Conservation (phyloP, 2,888 invertebrate species). For the Drosophila eohydei region DNA sequence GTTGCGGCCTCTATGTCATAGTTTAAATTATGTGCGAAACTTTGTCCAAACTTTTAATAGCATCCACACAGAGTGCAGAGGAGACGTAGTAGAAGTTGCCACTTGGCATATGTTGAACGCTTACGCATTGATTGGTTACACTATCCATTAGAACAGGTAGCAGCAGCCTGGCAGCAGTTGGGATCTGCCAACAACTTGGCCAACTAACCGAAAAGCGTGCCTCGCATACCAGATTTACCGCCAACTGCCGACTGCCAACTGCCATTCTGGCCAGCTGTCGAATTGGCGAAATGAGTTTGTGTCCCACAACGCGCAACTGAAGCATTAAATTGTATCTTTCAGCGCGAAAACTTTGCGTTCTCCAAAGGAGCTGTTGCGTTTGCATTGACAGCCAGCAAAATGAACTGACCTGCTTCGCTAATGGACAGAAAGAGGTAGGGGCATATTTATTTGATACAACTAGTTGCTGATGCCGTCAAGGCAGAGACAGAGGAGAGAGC, state of each 20-base stretch:
- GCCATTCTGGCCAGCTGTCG: slow-evolving; percentile 20
- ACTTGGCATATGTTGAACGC: slow-evolving; percentile 64
- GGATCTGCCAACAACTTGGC: slow-evolving; percentile 37
- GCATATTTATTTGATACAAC: slow-evolving; percentile 44
- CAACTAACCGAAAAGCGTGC: slow-evolving; percentile 62
- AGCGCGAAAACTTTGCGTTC: slow-evolving; percentile 46
- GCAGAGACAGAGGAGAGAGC: not conserved
- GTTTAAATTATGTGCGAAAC: slow-evolving; percentile 78
- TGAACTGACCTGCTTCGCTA: slow-evolving; percentile 35
- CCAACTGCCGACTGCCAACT: not conserved
- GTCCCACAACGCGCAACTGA: slow-evolving; percentile 59
- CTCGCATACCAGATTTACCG: slow-evolving; percentile 59
- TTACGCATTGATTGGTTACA: slow-evolving; percentile 72
- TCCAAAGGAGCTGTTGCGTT: slow-evolving; percentile 16
- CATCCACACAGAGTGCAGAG: slow-evolving; percentile 42
- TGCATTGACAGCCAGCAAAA: slow-evolving; percentile 51
- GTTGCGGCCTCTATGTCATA: slow-evolving; percentile 57
- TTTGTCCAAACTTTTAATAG: slow-evolving; percentile 78
- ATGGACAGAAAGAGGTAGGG: not conserved
- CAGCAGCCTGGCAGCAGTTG: slow-evolving; percentile 22
- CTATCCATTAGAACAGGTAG: slow-evolving; percentile 52
- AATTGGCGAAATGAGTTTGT: slow-evolving; percentile 58
- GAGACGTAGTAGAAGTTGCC: slow-evolving; percentile 16
- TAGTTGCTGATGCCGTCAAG: slow-evolving; percentile 21
- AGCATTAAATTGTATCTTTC: slow-evolving; percentile 77